Conservation (phyloP, 2,797 vertebrate genomes). For the Cichlasoma orientale region DNA sequence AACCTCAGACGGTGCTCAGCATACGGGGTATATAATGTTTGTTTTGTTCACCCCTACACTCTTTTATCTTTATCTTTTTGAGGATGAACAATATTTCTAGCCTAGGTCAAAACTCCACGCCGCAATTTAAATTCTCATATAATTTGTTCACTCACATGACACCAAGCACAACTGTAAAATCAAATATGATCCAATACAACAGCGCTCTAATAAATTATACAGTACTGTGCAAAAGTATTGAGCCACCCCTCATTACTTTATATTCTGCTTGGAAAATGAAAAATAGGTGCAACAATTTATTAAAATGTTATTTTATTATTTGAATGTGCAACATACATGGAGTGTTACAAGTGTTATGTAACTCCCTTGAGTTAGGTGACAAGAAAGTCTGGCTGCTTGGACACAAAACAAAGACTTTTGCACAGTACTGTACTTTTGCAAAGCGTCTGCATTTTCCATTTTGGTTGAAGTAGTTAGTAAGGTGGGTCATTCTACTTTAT, state of each 20-base stretch:
- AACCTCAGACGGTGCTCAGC: slow-evolving; percentile 1
- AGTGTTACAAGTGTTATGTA: too few species aligned
- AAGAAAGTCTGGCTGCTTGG: not conserved
- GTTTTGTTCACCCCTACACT: slow-evolving; percentile 3
- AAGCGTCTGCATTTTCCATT: not conserved
- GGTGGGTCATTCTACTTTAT: not conserved
- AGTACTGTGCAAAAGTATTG: too few species aligned
- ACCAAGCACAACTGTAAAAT: too few species aligned
- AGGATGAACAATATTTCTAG: slow-evolving; percentile 21
- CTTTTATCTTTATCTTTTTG: slow-evolving; percentile 13
- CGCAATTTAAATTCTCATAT: not conserved
- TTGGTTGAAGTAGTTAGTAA: not conserved
- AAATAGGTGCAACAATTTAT: too few species aligned
- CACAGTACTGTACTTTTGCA: not conserved
- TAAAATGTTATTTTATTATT: too few species aligned
- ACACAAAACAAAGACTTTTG: not conserved
- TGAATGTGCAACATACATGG: not conserved
- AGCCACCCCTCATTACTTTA: too few species aligned
- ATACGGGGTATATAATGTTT: not conserved
- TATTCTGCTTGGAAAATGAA: too few species aligned
- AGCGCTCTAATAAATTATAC: too few species aligned
- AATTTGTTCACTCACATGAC: not conserved
- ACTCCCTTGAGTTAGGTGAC: not conserved
- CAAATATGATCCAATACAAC: too few species aligned
- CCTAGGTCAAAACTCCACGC: not conserved